Evolutionary conservation across 2,113 vertebrate species (phyloP).

Genomic region (Megaceryle torquata): DNA sequence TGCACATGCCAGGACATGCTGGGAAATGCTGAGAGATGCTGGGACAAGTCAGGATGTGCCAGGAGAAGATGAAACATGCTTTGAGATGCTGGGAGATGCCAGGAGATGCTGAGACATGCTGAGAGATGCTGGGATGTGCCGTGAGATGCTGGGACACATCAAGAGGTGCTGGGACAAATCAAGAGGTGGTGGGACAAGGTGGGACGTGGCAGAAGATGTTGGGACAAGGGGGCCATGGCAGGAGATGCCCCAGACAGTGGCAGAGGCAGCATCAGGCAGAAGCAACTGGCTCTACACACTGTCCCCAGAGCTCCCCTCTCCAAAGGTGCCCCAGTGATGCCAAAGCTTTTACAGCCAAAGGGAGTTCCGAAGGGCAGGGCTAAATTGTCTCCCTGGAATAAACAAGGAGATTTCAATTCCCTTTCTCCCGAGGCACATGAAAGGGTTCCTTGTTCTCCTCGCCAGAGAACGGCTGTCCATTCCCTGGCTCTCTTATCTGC

Average conservation of each 20-base stretch:
- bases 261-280: neutral
- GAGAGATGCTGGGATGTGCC: neutral
- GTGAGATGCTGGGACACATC: too few species aligned
- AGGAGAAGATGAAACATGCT: neutral
- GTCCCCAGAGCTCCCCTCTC: neutral
- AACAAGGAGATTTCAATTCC: neutral
- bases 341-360: neutral
- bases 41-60: accelerated
- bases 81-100: neutral
- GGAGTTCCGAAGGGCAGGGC: neutral
- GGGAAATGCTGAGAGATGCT: too few species aligned
- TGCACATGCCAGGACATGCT: too few species aligned
- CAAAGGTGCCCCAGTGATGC: neutral
- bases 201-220: too few species aligned
- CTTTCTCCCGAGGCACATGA: neutral
- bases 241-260: neutral
- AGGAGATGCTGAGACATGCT: neutral
- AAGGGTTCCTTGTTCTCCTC: neutral
- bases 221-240: neutral
- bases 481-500: neutral
- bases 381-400: neutral
- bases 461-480: neutral
- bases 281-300: too few species aligned
- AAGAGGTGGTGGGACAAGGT: too few species aligned
- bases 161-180: accelerated